phyloP scores from a whole-genome alignment of 2,888 invertebrate species.

The Sesia bembeciformis region DNA sequence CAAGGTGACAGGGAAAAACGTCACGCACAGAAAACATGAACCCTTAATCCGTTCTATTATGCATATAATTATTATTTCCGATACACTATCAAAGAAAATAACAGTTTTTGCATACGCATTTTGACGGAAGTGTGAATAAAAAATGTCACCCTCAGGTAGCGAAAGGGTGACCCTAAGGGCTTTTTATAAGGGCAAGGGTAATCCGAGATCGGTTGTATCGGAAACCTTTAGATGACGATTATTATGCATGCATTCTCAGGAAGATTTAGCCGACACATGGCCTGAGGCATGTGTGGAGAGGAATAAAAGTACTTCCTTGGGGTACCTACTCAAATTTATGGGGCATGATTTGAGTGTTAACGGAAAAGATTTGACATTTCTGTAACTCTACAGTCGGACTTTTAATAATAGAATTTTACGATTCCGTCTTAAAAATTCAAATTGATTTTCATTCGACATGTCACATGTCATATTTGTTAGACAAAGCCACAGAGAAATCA shows the following conservation, averaged over 20 bases:
- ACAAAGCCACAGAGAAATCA: too few species aligned
- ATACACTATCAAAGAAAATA: slow-evolving; percentile 68
- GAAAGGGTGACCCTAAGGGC: slow-evolving; percentile 55
- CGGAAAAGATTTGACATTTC: slow-evolving; percentile 12
- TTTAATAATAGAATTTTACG: background rate
- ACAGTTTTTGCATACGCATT: slow-evolving; percentile 67
- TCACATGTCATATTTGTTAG: background rate
- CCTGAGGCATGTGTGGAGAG: slow-evolving; percentile 50
- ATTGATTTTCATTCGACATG: background rate
- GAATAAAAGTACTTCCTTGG: slow-evolving; percentile 41
- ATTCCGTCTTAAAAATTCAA: background rate
- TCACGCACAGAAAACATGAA: slow-evolving; percentile 48
- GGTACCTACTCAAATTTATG: slow-evolving; percentile 22
- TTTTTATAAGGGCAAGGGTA: slow-evolving; percentile 50
- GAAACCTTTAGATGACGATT: slow-evolving; percentile 56
- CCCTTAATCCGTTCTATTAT: slow-evolving; percentile 70
- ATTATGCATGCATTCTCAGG: slow-evolving; percentile 71
- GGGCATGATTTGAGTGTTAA: slow-evolving; percentile 35
- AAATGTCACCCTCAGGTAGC: slow-evolving; percentile 68
- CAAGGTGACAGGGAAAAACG: slow-evolving; percentile 66
- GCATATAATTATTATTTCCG: slow-evolving; percentile 75
- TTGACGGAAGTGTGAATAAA: slow-evolving; percentile 72
- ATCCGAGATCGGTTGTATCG: slow-evolving; percentile 50
- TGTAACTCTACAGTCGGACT: background rate
- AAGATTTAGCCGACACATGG: slow-evolving; percentile 51